Conservation (phyloP, 2,113 vertebrate genomes). For the Rhabdomys dilectus region DNA sequence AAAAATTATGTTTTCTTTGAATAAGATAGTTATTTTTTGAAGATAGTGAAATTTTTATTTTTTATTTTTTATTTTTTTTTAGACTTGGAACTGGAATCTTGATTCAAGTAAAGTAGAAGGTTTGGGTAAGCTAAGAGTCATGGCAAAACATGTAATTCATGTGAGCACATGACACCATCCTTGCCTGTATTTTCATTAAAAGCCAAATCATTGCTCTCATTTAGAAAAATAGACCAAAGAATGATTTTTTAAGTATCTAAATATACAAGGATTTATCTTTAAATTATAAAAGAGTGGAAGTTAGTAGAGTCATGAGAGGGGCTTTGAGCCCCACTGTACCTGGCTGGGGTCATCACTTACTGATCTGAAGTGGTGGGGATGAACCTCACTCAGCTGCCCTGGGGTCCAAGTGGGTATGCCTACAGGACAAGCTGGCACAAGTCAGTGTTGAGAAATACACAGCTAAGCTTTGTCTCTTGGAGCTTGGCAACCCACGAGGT, state of each 20-base stretch:
- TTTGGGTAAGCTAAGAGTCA: background rate
- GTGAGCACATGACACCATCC: background rate
- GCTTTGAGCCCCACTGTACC: background rate
- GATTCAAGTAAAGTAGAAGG: background rate
- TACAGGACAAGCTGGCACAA: background rate
- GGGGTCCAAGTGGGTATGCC: background rate
- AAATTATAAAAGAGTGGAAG: background rate
- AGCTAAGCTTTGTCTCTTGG: background rate
- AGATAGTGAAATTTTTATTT: background rate
- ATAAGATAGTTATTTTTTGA: background rate
- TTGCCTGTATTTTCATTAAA: background rate
- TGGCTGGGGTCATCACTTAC: background rate
- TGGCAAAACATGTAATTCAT: background rate
- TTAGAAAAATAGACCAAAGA: background rate
- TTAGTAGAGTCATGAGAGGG: background rate
- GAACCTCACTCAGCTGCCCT: background rate
- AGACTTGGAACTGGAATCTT: background rate
- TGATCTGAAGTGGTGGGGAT: background rate
- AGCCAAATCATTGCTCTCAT: background rate
- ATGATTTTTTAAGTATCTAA: background rate
- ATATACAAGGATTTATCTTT: background rate
- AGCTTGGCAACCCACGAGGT: background rate
- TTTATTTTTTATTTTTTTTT: background rate
- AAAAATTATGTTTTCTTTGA: background rate
- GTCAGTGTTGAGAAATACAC: background rate